Evolutionary conservation across 92 coral and sea anemone genomes (phyloP).

Genomic region (Actinernus sp.): DNA sequence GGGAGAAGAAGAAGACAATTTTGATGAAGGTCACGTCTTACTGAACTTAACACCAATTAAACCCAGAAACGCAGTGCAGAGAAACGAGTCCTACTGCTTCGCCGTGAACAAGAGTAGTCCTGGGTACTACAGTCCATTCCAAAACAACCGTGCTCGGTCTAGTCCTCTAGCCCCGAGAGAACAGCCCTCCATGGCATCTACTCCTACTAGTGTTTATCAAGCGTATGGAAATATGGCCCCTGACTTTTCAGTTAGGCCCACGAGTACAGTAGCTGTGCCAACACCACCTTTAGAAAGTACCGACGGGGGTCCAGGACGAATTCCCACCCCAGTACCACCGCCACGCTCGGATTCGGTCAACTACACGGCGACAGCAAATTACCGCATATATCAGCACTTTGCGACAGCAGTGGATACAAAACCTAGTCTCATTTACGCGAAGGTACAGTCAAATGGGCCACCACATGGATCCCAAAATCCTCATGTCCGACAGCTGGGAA

Average conservation of each 20-base stretch:
- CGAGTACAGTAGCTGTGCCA: slow-evolving; percentile 91
- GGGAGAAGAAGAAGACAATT: slow-evolving; percentile 49
- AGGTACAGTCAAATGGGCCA: too few species aligned
- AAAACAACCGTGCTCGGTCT: slow-evolving; percentile 43
- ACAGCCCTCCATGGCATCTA: slow-evolving; percentile 15
- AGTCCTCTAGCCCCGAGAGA: slow-evolving; percentile 52
- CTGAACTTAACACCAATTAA: slow-evolving; percentile 65
- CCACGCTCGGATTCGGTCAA: slow-evolving; percentile 85
- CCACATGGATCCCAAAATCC: too few species aligned
- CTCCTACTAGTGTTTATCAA: slow-evolving; percentile 6
- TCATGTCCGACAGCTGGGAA: too few species aligned
- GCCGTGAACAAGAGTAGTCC: slow-evolving; percentile 80
- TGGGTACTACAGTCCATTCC: slow-evolving; percentile 45
- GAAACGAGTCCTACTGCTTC: slow-evolving; percentile 93
- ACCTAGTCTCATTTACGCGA: too few species aligned
- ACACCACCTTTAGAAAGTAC: slow-evolving; percentile 88
- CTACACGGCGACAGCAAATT: slow-evolving; percentile 37
- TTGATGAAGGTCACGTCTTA: slow-evolving; percentile 28
- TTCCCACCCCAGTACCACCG: slow-evolving; percentile 83
- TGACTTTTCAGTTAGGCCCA: slow-evolving; percentile 73
- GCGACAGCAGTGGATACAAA: too few species aligned
- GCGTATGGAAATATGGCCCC: slow-evolving; percentile 38
- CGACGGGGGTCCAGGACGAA: slow-evolving; percentile 41
- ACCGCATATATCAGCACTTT: slow-evolving; percentile 40
- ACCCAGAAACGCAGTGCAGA: slow-evolving; percentile 82